Percentiles rank a stretch among this genome's conserved stretches.
Conservation (phyloP, 2,113 vertebrate genomes). For the Stomatorhinus ivindoensis region DNA sequence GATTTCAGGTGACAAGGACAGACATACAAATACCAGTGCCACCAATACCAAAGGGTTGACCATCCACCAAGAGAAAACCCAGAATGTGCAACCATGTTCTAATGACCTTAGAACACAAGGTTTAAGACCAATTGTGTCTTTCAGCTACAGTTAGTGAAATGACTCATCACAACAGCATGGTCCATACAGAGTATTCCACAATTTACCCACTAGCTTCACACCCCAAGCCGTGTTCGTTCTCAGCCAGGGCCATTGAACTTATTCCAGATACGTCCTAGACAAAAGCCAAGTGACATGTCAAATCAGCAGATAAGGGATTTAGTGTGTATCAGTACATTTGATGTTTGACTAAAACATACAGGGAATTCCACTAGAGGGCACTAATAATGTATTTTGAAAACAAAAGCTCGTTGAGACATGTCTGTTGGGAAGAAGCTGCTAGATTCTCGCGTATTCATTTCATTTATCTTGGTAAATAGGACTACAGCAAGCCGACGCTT, state of each 20-base stretch:
- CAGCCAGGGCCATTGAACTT: neutral
- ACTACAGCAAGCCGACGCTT: neutral
- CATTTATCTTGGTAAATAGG: neutral
- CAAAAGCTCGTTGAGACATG: neutral
- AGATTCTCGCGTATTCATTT: neutral
- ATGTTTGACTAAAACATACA: neutral
- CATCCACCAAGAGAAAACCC: neutral
- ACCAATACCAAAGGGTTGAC: neutral
- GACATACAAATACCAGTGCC: neutral
- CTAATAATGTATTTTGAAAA: neutral
- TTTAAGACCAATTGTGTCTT: neutral
- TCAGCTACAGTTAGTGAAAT: neutral
- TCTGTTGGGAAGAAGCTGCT: neutral
- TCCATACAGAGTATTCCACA: neutral
- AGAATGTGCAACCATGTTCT: neutral
- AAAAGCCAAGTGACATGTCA: slow-evolving; percentile 1
- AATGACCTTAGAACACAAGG: neutral
- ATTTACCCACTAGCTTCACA: slow-evolving; percentile 9
- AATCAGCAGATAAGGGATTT: neutral
- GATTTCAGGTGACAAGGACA: neutral
- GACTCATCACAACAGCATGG: neutral
- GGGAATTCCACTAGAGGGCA: neutral
- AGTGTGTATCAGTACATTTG: neutral
- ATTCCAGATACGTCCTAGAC: neutral
- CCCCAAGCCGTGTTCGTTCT: neutral